Conservation (phyloP, 1,140 invertebrate genomes). For the Atopsyche davidsoni region DNA sequence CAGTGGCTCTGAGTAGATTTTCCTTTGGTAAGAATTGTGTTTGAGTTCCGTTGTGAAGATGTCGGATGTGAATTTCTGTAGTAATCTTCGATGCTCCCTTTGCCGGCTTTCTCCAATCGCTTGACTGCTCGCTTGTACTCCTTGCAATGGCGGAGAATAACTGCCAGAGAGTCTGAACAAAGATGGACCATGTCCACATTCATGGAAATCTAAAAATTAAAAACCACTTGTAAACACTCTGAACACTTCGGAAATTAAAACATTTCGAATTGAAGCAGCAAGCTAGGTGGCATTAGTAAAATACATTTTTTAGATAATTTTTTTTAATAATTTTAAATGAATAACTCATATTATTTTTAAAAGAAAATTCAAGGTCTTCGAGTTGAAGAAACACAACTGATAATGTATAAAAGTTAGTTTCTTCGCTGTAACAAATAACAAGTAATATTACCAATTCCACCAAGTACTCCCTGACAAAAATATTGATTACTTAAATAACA, state of each 20-base stretch:
- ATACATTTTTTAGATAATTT: background rate
- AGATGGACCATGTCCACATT: slow-evolving; percentile 45
- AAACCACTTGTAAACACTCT: too few species aligned
- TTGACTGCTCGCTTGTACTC: slow-evolving; percentile 50
- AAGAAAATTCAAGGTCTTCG: too few species aligned
- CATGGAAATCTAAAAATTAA: slow-evolving; percentile 38
- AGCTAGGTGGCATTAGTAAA: too few species aligned
- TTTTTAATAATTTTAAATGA: background rate
- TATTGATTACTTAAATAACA: too few species aligned
- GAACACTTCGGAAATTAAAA: too few species aligned
- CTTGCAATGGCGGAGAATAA: slow-evolving; percentile 49
- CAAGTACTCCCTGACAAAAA: too few species aligned
- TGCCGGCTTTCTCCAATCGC: slow-evolving; percentile 41
- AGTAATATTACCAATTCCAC: too few species aligned
- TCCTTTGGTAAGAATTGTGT: slow-evolving; percentile 40
- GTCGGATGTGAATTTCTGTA: slow-evolving; percentile 33
- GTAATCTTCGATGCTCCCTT: slow-evolving; percentile 34
- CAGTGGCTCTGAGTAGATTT: slow-evolving; percentile 49
- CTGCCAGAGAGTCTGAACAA: slow-evolving; percentile 42
- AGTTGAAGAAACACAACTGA: too few species aligned
- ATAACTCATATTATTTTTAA: background rate
- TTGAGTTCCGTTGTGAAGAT: slow-evolving; percentile 31
- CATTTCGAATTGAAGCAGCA: too few species aligned
- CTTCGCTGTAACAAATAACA: too few species aligned
- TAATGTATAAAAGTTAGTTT: too few species aligned